Percentiles rank a stretch among this genome's conserved stretches.
phyloP scores from a whole-genome alignment of 2,888 invertebrate species.

The Apamea sordens region DNA sequence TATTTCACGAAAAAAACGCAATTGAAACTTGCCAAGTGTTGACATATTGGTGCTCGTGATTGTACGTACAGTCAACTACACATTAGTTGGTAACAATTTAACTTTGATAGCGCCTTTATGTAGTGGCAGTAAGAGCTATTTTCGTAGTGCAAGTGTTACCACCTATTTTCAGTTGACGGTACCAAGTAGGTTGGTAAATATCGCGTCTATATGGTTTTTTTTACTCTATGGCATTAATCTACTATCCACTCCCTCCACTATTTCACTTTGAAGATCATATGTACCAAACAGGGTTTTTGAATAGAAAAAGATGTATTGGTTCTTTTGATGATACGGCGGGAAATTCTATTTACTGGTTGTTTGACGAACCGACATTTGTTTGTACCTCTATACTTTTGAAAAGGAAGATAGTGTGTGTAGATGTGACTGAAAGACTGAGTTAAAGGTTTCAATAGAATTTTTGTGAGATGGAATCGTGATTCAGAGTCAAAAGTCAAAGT shows the following conservation, averaged over 20 bases:
- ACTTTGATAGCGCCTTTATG: not conserved
- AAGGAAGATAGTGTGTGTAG: not conserved
- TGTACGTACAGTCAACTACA: not conserved
- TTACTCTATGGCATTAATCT: conserved; percentile 13
- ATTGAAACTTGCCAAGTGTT: no score
- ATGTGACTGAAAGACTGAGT: not conserved
- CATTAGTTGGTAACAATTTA: not conserved
- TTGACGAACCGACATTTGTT: conserved; percentile 27
- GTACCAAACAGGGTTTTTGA: conserved; percentile 47
- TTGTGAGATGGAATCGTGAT: not conserved
- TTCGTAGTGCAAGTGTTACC: not conserved
- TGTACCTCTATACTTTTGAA: conserved; percentile 12
- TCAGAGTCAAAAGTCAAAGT: no score
- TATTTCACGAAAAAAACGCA: no score
- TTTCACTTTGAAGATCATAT: conserved; percentile 64
- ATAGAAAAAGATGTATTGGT: conserved; percentile 54
- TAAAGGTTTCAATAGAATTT: not conserved
- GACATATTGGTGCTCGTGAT: no score
- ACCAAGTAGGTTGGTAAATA: not conserved
- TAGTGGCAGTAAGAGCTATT: not conserved
- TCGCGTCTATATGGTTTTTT: not conserved
- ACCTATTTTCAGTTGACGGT: no score
- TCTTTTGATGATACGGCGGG: conserved; percentile 41
- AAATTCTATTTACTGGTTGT: conserved; percentile 66
- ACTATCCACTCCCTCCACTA: conserved; percentile 47